Percentiles rank a stretch among this genome's conserved stretches.
phyloP scores from a whole-genome alignment of 2,888 invertebrate genomes.

The Didymodactylos carnosus region DNA sequence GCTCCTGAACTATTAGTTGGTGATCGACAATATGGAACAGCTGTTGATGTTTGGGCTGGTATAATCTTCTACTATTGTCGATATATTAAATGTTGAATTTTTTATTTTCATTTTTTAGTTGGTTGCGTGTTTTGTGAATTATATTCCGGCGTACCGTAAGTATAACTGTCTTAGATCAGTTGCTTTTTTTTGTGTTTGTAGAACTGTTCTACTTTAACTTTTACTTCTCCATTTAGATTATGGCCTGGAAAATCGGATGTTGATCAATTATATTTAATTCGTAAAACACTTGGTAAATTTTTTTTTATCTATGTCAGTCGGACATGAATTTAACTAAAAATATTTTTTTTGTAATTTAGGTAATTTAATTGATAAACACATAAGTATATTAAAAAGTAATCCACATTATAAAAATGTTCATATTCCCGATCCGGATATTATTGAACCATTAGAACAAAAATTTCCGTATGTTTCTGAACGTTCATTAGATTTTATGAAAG shows the following conservation, averaged over 20 bases:
- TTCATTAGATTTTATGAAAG: constrained; percentile 18
- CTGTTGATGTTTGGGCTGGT: constrained; percentile 98
- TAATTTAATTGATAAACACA: constrained; percentile 72
- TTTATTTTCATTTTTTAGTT: too few species aligned
- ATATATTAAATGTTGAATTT: too few species aligned
- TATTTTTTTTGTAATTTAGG: constrained; percentile 36
- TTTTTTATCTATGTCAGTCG: constrained; percentile 19
- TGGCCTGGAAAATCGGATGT: constrained; percentile 98
- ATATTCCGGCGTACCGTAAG: constrained; percentile 28
- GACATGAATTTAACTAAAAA: too few species aligned
- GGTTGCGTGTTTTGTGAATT: constrained; percentile 44
- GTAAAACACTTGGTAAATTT: constrained; percentile 73
- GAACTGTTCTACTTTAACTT: too few species aligned
- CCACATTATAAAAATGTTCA: constrained; percentile 78
- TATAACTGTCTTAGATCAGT: constrained; percentile 14
- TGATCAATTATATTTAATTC: constrained; percentile 84
- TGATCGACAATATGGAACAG: constrained; percentile 53
- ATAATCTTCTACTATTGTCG: too few species aligned
- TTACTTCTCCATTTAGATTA: too few species aligned
- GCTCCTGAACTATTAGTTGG: constrained; percentile 97
- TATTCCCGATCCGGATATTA: constrained; percentile 66
- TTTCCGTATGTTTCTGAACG: constrained; percentile 46
- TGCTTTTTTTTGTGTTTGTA: constrained; percentile 43
- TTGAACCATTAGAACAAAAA: constrained; percentile 64
- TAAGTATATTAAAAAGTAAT: constrained; percentile 83